phyloP scores from a whole-genome alignment of 2,113 vertebrate genomes.

The Herpetotheres cachinnans region DNA sequence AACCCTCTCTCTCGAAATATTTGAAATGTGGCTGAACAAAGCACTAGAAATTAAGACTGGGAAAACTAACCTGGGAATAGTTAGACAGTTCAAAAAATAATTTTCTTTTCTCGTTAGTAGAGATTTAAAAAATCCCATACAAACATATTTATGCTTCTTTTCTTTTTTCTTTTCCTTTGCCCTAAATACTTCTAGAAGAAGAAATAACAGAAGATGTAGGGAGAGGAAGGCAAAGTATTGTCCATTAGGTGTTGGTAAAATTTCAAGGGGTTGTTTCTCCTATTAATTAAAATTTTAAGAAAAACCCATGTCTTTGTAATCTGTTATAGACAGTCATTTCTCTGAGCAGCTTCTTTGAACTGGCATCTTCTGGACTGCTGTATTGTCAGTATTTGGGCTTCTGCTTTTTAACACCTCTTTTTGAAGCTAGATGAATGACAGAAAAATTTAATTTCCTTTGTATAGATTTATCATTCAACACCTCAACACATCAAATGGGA shows the following conservation, averaged over 20 bases:
- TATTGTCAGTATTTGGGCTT: not conserved
- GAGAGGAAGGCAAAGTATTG: not conserved
- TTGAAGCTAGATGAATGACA: not conserved
- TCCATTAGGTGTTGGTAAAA: not conserved
- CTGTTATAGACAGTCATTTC: not conserved
- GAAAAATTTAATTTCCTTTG: not conserved
- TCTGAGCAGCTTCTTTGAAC: not conserved
- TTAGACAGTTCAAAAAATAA: not conserved
- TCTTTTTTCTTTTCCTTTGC: not conserved
- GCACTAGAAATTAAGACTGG: not conserved
- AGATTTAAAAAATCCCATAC: not conserved
- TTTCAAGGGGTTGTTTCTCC: not conserved
- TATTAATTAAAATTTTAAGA: not conserved
- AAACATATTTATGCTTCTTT: not conserved
- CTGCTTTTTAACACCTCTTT: not conserved
- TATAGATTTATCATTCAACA: not conserved
- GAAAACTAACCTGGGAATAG: not conserved
- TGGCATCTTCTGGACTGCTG: not conserved
- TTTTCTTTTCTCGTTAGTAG: not conserved
- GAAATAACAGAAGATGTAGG: not conserved
- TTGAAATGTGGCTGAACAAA: not conserved
- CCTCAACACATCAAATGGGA: not conserved
- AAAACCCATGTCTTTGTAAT: not conserved
- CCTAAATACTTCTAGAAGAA: not conserved
- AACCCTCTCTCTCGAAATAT: not conserved